A percentile compares a stretch with the other conserved stretches of the same genome.
Conservation (phyloP, 2,797 vertebrate genomes). For the Melanotaenia trifasciata region DNA sequence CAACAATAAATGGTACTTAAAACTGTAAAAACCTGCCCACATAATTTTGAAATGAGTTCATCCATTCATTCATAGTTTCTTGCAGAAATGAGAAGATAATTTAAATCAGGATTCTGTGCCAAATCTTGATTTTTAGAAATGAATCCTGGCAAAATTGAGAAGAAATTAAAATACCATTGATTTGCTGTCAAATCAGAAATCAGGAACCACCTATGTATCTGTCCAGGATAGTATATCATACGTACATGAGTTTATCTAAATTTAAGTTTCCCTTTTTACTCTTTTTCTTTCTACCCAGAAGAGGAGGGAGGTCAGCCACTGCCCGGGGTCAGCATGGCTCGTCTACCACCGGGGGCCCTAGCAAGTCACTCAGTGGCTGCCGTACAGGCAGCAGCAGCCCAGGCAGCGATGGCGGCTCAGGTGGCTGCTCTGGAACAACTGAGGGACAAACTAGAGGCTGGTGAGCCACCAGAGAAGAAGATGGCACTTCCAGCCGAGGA, state of each 20-base stretch:
- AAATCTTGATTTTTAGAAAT: background rate
- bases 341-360: conserved; percentile 82
- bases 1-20: background rate
- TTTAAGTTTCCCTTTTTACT: conserved; percentile 11
- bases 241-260: conserved; percentile 2
- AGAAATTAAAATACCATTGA: background rate
- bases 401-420: conserved; percentile 90
- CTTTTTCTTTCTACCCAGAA: conserved; percentile 71
- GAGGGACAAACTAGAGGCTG: conserved; percentile 93
- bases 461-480: conserved; percentile 96
- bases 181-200: background rate
- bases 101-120: background rate
- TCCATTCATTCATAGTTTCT: background rate
- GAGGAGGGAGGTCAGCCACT: conserved; percentile 87
- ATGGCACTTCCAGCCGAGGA: conserved; percentile 91
- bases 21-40: background rate
- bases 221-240: background rate
- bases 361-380: conserved; percentile 88
- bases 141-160: too few relatives aligned
- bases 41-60: background rate
- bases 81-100: background rate
- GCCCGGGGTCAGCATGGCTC: conserved; percentile 68
- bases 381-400: conserved; percentile 85
- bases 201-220: background rate
- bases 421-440: conserved; percentile 94